These are phyloP conservation scores for Choreutis nemorana DNA, from an alignment of 2,888 invertebrate species.

Conservation along the genomic window DNA sequence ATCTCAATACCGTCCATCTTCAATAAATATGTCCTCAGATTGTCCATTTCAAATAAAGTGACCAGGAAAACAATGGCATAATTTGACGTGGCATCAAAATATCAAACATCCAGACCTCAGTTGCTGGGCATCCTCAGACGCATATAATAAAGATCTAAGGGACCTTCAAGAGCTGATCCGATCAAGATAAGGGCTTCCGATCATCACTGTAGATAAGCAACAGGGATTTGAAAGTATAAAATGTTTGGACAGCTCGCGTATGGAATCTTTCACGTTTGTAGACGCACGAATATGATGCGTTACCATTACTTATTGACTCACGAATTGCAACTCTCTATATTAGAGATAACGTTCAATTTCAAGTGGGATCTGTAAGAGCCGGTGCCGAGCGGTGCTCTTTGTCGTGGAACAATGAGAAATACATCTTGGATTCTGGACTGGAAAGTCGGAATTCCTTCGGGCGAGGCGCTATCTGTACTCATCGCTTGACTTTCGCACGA, in stretches of 20 bases:
- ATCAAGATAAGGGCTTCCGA: constrained; percentile 50
- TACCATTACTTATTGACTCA: constrained; percentile 14
- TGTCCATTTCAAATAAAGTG: constrained; percentile 39
- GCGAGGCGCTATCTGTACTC: constrained; percentile 31
- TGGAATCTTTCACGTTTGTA: constrained; percentile 58
- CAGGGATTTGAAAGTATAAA: constrained; percentile 64
- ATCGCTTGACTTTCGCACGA: constrained; percentile 62
- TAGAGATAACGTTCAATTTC: constrained; percentile 26
- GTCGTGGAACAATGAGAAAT: constrained; percentile 13
- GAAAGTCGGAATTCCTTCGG: constrained; percentile 20
- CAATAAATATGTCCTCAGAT: constrained; percentile 53
- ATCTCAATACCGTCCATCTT: constrained; percentile 30
- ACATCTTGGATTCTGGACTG: constrained; percentile 18
- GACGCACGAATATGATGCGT: constrained; percentile 53
- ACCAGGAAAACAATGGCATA: constrained; percentile 46
- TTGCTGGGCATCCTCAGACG: constrained; percentile 23
- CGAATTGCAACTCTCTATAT: constrained; percentile 14
- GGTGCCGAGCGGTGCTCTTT: constrained; percentile 19
- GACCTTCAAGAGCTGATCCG: constrained; percentile 48
- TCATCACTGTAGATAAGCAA: constrained; percentile 58
- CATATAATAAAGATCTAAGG: constrained; percentile 65
- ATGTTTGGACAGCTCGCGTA: constrained; percentile 62
- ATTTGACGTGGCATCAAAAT: constrained; percentile 52
- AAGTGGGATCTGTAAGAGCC: constrained; percentile 11
- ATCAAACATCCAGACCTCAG: constrained; percentile 15